Conservation (phyloP, 2,113 vertebrate genomes). For the Xiphophorus couchianus region DNA sequence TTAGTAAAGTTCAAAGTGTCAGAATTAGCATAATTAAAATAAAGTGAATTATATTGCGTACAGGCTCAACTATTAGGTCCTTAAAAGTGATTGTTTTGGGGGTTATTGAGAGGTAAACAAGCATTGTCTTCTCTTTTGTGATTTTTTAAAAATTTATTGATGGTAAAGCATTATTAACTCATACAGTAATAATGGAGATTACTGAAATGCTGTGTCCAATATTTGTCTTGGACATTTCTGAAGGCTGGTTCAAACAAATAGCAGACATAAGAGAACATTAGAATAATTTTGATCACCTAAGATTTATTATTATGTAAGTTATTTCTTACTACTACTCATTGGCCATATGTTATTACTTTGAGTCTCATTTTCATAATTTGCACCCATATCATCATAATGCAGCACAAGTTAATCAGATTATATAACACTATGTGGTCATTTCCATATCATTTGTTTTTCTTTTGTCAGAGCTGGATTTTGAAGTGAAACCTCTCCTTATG, state of each 20-base stretch:
- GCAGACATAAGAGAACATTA: no score
- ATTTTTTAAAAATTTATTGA: not conserved
- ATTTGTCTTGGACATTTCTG: no score
- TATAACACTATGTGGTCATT: not conserved
- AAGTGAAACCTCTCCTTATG: not conserved
- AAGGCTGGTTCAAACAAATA: not conserved
- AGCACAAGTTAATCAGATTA: not conserved
- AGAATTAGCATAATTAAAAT: constrained; percentile 11
- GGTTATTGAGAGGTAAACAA: not conserved
- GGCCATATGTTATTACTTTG: not conserved
- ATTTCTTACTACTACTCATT: not conserved
- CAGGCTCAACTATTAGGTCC: no score
- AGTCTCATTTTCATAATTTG: not conserved
- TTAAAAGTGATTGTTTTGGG: no score
- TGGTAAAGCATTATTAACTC: no score
- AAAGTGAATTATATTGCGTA: not conserved
- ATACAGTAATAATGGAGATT: no score
- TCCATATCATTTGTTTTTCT: not conserved
- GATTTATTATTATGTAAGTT: not conserved
- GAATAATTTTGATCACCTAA: no score
- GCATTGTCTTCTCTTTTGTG: not conserved
- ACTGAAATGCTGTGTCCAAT: no score
- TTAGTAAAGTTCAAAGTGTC: no score
- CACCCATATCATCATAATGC: no score
- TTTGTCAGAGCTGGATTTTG: not conserved